phyloP scores from a whole-genome alignment of 2,888 invertebrate genomes.

The Epinotia demarniana region DNA sequence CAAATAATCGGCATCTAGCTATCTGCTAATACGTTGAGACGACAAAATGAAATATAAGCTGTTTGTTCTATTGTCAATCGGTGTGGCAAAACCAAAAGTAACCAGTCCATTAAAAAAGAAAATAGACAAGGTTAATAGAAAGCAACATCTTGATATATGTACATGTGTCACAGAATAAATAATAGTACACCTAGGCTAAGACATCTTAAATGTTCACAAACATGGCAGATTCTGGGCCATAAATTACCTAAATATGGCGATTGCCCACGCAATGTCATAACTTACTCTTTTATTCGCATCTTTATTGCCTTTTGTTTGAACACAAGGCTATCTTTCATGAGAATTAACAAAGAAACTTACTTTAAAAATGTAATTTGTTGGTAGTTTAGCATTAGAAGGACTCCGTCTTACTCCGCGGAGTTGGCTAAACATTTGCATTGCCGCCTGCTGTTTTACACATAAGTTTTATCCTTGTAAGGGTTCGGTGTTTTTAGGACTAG shows the following conservation, averaged over 20 bases:
- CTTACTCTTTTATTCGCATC: constrained; percentile 39
- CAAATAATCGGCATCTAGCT: too few species aligned
- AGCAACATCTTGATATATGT: constrained; percentile 13
- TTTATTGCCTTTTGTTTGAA: constrained; percentile 42
- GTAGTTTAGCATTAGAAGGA: background rate
- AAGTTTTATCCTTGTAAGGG: background rate
- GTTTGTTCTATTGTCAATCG: too few species aligned
- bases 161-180: too few species aligned
- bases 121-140: constrained; percentile 13
- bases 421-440: background rate
- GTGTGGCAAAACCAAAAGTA: background rate
- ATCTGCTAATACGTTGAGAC: too few species aligned
- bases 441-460: background rate
- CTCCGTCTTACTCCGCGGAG: background rate
- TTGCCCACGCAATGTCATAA: constrained; percentile 35
- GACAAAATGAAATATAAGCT: too few species aligned
- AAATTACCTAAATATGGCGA: constrained; percentile 35
- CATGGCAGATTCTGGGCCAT: constrained; percentile 28
- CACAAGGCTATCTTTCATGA: constrained; percentile 32
- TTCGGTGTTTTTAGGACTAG: too few species aligned
- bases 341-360: constrained; percentile 5
- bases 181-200: too few species aligned
- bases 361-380: constrained; percentile 7
- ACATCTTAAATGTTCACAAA: constrained; percentile 39
- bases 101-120: background rate